These are phyloP conservation scores for Lytechinus pictus DNA, from an alignment of 35 echinoderm and acorn worm genomes.

Conservation along the genomic window DNA sequence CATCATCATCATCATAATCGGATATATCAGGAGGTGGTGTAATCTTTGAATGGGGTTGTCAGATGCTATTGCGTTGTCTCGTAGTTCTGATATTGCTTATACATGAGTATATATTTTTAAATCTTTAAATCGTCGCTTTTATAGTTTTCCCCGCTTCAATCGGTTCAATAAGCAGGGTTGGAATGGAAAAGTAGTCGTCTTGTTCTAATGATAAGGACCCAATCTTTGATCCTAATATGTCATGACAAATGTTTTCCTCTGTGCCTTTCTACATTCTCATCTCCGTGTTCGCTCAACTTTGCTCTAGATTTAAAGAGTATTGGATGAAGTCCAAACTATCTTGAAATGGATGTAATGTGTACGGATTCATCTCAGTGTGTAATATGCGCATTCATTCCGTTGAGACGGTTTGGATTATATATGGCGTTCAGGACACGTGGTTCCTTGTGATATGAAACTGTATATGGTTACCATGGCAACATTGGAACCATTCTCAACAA, in stretches of 20 bases:
- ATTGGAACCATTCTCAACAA: background rate
- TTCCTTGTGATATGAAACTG: background rate
- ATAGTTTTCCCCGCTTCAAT: background rate
- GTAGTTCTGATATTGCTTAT: too few species aligned
- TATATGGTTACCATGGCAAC: background rate
- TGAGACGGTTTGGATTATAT: background rate
- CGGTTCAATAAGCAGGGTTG: background rate
- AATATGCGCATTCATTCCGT: background rate
- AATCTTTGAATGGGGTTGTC: background rate
- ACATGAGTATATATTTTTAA: too few species aligned
- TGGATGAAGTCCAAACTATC: background rate
- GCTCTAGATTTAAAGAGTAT: background rate
- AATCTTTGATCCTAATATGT: background rate
- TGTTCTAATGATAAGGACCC: background rate
- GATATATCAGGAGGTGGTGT: too few species aligned
- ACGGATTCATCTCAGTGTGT: background rate
- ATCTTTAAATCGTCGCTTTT: background rate
- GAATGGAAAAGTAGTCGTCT: background rate
- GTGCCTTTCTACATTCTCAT: background rate
- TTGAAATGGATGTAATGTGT: background rate
- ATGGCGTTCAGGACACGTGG: background rate
- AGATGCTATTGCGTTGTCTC: background rate
- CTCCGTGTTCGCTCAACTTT: background rate
- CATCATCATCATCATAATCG: too few species aligned
- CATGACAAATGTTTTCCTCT: background rate